These are phyloP conservation scores for Pipistrellus pipistrellus DNA, from an alignment of 2,797 vertebrate genomes.

Conservation along the genomic window DNA sequence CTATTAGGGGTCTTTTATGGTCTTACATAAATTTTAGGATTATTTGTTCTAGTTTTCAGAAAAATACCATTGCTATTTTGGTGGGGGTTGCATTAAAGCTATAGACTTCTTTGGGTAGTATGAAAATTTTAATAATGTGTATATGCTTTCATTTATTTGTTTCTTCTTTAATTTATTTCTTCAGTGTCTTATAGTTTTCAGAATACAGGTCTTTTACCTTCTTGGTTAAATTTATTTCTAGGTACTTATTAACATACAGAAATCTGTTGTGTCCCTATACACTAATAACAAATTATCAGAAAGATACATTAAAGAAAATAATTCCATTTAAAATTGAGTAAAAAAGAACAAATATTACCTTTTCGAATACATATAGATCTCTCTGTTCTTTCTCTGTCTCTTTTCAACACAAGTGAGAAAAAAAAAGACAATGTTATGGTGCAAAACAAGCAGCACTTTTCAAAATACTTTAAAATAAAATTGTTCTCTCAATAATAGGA, in stretches of 20 bases:
- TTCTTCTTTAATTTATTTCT: background rate
- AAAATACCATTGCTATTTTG: background rate
- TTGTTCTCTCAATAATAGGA: conserved; percentile 58
- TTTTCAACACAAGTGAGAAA: background rate
- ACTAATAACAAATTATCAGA: background rate
- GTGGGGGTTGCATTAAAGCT: background rate
- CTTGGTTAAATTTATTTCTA: background rate
- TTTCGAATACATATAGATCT: background rate
- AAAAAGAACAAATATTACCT: background rate
- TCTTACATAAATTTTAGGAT: background rate
- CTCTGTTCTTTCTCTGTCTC: background rate
- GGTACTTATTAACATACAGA: background rate
- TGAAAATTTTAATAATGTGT: background rate
- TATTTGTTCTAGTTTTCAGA: background rate
- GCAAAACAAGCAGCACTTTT: conserved; percentile 23
- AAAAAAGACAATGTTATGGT: background rate
- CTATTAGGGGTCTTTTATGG: background rate
- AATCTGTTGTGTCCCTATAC: background rate
- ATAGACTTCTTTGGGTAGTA: background rate
- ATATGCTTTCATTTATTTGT: background rate
- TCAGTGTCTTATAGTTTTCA: background rate
- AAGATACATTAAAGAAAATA: background rate
- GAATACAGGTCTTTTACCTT: background rate
- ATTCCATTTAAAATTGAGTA: background rate
- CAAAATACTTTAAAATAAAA: conserved; percentile 62